A percentile compares a stretch with the other conserved stretches of the same genome.
Conservation (phyloP, 2,113 vertebrate genomes). For the Podiceps cristatus region DNA sequence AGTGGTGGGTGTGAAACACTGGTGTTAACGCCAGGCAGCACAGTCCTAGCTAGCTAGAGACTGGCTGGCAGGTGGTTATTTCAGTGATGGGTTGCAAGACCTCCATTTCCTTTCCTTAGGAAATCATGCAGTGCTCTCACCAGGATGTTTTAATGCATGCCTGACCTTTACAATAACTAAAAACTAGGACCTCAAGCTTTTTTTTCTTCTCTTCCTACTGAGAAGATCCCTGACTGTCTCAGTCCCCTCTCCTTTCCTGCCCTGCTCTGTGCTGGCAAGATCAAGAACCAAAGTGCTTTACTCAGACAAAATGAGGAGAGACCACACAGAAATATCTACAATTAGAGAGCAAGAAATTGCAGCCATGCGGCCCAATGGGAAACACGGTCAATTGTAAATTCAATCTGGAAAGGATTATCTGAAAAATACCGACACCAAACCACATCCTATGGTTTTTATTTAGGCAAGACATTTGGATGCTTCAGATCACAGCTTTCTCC, state of each 20-base stretch:
- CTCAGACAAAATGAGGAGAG: not conserved
- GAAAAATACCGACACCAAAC: not conserved
- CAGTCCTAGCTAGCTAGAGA: not conserved
- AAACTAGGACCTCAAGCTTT: not conserved
- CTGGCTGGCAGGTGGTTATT: not conserved
- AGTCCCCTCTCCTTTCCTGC: not conserved
- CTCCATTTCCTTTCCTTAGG: not conserved
- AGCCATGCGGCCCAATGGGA: not conserved
- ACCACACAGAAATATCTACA: not conserved
- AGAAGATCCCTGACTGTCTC: not conserved
- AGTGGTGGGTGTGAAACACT: not conserved
- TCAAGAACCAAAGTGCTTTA: not conserved
- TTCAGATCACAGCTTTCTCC: not conserved
- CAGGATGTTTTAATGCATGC: not conserved
- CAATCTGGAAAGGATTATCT: not conserved
- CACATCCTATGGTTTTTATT: not conserved
- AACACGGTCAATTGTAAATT: not conserved
- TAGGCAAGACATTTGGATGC: not conserved
- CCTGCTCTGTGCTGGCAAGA: not conserved
- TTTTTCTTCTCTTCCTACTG: not conserved
- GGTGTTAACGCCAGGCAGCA: not conserved
- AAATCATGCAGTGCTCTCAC: not conserved
- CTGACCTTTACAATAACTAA: not conserved
- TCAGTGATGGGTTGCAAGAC: not conserved
- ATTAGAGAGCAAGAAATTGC: not conserved